phyloP scores from a whole-genome alignment of 2,888 invertebrate genomes.

The Malthinus seriepunctatus region DNA sequence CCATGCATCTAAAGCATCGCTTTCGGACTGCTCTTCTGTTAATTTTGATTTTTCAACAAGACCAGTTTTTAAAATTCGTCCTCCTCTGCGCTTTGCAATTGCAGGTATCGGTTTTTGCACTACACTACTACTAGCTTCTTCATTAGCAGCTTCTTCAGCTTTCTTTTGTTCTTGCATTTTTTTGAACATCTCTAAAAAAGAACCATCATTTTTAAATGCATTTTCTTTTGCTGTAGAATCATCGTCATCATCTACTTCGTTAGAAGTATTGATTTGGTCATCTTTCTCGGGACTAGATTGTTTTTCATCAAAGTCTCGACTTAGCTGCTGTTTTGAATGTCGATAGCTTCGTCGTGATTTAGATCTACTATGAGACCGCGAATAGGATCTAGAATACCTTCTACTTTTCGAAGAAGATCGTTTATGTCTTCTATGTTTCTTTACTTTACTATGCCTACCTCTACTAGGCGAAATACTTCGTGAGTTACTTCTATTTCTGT shows the following conservation, averaged over 20 bases:
- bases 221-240: constrained; percentile 60
- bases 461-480: constrained; percentile 22
- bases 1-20: constrained; percentile 86
- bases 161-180: constrained; percentile 74
- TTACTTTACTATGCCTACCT: constrained; percentile 25
- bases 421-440: constrained; percentile 10
- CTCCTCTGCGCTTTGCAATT: constrained; percentile 83
- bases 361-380: constrained; percentile 18
- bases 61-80: constrained; percentile 86
- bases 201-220: constrained; percentile 86
- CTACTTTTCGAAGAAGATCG: constrained; percentile 29
- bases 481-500: constrained; percentile 21
- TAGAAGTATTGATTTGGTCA: constrained; percentile 30
- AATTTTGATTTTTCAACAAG: constrained; percentile 83
- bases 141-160: constrained; percentile 48
- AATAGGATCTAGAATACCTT: constrained; percentile 26
- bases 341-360: constrained; percentile 26
- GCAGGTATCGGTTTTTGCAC: constrained; percentile 57
- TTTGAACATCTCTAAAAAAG: constrained; percentile 89
- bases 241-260: constrained; percentile 39
- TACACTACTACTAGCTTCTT: constrained; percentile 42
- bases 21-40: constrained; percentile 63
- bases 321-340: constrained; percentile 21
- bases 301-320: constrained; percentile 14
- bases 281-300: constrained; percentile 38